phyloP scores from a whole-genome alignment of 2,113 vertebrate genomes.

The Podarcis muralis region DNA sequence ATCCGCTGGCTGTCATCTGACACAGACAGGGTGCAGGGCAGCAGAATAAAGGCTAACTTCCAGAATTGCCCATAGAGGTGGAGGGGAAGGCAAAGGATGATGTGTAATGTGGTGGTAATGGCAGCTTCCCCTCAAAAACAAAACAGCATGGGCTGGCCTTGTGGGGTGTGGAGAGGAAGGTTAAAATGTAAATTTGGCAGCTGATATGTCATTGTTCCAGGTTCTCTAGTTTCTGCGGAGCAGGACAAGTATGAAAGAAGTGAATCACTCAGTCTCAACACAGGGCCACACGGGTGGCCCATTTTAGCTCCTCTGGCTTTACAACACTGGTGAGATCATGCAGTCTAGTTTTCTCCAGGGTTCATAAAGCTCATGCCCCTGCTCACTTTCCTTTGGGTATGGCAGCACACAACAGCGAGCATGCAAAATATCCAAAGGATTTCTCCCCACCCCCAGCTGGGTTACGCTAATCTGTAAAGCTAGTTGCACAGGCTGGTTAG shows the following conservation, averaged over 20 bases:
- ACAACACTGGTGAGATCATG: background rate
- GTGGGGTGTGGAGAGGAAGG: background rate
- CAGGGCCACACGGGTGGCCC: background rate
- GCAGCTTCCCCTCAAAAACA: no score
- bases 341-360: background rate
- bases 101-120: no score
- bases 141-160: no score
- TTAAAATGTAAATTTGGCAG: background rate
- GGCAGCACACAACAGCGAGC: background rate
- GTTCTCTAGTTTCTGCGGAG: background rate
- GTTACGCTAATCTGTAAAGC: background rate
- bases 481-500: background rate
- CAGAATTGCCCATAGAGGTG: background rate
- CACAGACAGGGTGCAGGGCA: background rate
- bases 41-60: background rate
- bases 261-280: background rate
- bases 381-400: no score
- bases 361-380: background rate
- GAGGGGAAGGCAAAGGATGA: background rate
- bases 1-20: constrained; percentile 39
- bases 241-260: background rate
- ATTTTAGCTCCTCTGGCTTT: background rate
- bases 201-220: background rate
- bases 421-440: background rate
- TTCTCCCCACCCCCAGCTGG: no score